phyloP scores from a whole-genome alignment of 2,113 vertebrate genomes.

The Eulacestoma nigropectus region DNA sequence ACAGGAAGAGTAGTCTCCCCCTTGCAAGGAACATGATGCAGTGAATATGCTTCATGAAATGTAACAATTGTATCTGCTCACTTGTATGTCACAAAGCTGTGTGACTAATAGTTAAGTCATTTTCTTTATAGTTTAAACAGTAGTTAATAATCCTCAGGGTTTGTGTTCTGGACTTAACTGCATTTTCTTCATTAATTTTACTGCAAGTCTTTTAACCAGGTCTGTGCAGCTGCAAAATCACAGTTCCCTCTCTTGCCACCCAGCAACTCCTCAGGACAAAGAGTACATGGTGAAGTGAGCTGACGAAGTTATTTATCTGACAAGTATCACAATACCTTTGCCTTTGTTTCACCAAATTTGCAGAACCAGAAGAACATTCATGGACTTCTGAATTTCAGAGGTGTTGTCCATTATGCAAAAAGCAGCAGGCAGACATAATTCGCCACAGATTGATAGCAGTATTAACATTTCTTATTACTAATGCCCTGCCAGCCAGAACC shows the following conservation, averaged over 20 bases:
- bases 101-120: not conserved
- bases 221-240: not conserved
- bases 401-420: not conserved
- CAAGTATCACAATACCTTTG: not conserved
- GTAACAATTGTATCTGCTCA: not conserved
- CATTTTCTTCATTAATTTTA: not conserved
- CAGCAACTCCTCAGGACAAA: not conserved
- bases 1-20: not conserved
- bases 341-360: not conserved
- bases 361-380: not conserved
- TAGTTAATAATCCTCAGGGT: not conserved
- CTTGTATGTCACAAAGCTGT: not conserved
- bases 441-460: not conserved
- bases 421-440: not conserved
- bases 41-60: not conserved
- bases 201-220: not conserved
- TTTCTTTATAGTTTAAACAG: not conserved
- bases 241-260: not conserved
- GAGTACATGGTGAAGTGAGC: not conserved
- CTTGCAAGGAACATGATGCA: not conserved
- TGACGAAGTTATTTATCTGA: not conserved
- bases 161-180: not conserved
- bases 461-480: not conserved
- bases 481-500: not conserved
- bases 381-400: not conserved